These are phyloP conservation scores for Tiaroga cobitis DNA, from an alignment of 2,797 vertebrate genomes.

Conservation along the genomic window DNA sequence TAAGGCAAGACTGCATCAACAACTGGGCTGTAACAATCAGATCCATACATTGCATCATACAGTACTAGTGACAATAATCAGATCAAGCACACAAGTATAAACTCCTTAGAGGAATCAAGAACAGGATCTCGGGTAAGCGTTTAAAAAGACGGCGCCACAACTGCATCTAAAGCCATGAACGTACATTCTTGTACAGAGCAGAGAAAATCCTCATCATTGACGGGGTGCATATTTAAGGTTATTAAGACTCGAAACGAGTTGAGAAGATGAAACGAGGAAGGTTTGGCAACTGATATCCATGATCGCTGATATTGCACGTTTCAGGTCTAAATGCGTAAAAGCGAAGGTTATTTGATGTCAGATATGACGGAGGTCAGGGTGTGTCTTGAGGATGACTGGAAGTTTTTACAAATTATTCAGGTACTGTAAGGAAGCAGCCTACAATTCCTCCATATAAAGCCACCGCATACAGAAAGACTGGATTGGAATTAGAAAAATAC, in stretches of 20 bases:
- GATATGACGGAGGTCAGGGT: constrained; percentile 65
- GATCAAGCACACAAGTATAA: constrained; percentile 74
- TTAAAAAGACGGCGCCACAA: constrained; percentile 67
- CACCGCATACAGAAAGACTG: constrained; percentile 81
- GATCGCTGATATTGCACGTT: constrained; percentile 71
- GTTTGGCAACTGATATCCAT: constrained; percentile 72
- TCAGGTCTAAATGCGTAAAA: constrained; percentile 65
- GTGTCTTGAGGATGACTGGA: constrained; percentile 67
- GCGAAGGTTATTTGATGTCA: constrained; percentile 58
- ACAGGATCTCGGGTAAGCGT: constrained; percentile 64
- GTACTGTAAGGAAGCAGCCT: constrained; percentile 71
- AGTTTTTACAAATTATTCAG: constrained; percentile 72
- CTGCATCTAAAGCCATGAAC: constrained; percentile 69
- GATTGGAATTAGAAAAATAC: constrained; percentile 85
- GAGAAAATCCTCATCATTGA: constrained; percentile 72
- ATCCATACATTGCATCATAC: constrained; percentile 72
- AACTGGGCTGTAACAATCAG: constrained; percentile 79
- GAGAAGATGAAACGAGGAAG: constrained; percentile 65
- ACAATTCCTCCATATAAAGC: constrained; percentile 66
- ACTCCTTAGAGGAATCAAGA: constrained; percentile 69
- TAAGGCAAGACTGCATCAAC: constrained; percentile 85
- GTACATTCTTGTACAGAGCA: constrained; percentile 80
- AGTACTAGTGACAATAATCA: constrained; percentile 76
- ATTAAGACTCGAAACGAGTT: constrained; percentile 69
- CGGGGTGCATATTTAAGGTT: constrained; percentile 75